Evolutionary conservation across 1,140 invertebrate genomes (phyloP).

Genomic region (Palaemon carinicauda): DNA sequence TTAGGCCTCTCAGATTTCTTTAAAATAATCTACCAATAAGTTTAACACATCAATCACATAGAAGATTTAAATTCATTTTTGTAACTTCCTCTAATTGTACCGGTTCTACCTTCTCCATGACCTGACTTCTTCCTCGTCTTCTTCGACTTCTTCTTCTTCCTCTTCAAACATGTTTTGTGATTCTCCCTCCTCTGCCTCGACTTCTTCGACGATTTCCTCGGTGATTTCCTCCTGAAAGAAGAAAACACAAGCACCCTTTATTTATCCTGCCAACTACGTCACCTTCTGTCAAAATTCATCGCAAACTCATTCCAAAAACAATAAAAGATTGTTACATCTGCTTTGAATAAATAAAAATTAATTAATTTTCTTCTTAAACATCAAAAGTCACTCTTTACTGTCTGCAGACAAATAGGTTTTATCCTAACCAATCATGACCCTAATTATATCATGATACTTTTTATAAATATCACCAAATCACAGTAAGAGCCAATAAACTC

Average conservation of each 20-base stretch:
- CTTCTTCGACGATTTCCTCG: constrained; percentile 61
- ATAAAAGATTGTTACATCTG: not conserved
- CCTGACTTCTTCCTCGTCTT: constrained; percentile 60
- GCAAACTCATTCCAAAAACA: too few species aligned
- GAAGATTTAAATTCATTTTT: not conserved
- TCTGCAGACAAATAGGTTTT: too few species aligned
- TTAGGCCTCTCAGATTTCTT: too few species aligned
- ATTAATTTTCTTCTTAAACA: too few species aligned
- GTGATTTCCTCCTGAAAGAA: constrained; percentile 55
- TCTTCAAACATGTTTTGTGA: constrained; percentile 61
- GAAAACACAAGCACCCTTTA: not conserved
- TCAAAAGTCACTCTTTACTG: not conserved
- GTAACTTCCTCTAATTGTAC: not conserved
- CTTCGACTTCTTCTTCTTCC: constrained; percentile 60
- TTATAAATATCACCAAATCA: too few species aligned
- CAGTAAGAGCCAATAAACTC: too few species aligned
- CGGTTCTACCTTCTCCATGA: constrained; percentile 53
- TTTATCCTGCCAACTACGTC: too few species aligned
- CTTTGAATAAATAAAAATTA: not conserved
- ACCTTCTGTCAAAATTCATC: too few species aligned
- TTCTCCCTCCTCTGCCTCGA: constrained; percentile 62
- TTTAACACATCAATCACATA: not conserved
- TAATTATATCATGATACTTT: too few species aligned
- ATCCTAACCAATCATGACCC: too few species aligned
- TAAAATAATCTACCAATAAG: too few species aligned